These are phyloP conservation scores for Drosophila kambysellisi DNA, from an alignment of 2,888 invertebrate genomes.

Conservation along the genomic window DNA sequence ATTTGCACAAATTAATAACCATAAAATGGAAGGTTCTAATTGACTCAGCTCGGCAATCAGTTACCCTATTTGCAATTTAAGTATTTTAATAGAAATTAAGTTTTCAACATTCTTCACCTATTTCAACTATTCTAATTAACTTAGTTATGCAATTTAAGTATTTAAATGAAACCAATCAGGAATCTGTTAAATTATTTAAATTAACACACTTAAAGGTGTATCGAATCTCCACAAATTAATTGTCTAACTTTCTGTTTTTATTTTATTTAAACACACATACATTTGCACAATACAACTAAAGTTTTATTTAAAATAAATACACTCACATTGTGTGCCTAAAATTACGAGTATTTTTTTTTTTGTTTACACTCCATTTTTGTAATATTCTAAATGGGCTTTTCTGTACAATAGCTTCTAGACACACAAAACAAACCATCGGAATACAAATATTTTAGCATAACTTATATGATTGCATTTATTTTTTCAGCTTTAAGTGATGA, in stretches of 20 bases:
- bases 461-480: slow-evolving; percentile 36
- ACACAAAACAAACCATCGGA: slow-evolving; percentile 27
- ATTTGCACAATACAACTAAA: not conserved
- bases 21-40: slow-evolving; percentile 22
- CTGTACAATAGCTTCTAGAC: slow-evolving; percentile 13
- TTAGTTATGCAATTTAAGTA: not conserved
- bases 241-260: not conserved
- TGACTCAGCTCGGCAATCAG: slow-evolving; percentile 3
- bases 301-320: slow-evolving; percentile 6
- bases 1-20: slow-evolving; percentile 40
- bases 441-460: slow-evolving; percentile 35
- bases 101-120: not conserved
- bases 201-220: not conserved
- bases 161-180: not conserved
- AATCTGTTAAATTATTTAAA: not conserved
- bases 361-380: slow-evolving; percentile 45
- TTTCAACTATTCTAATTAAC: not conserved
- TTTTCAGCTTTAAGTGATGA: slow-evolving; percentile 31
- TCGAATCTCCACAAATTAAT: not conserved
- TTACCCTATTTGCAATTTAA: slow-evolving; percentile 16
- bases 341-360: slow-evolving; percentile 15
- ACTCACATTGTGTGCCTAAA: slow-evolving; percentile 10
- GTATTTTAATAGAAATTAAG: not conserved
- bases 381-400: slow-evolving; percentile 49
- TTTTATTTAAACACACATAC: not conserved